Evolutionary conservation across 2,113 vertebrate species (phyloP).

Genomic region (Cinclus mexicanus): DNA sequence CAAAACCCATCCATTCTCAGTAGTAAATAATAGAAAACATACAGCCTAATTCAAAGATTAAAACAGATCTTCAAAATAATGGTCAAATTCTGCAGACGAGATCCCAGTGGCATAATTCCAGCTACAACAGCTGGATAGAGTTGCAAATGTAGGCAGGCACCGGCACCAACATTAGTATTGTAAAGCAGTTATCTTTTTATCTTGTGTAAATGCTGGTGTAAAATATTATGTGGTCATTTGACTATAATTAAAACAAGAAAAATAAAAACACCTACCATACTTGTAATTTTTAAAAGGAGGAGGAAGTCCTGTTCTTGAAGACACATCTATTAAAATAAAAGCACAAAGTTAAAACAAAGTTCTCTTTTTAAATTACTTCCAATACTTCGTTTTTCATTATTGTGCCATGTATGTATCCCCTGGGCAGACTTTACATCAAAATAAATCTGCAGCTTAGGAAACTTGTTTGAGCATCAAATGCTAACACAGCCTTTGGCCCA

Average conservation of each 20-base stretch:
- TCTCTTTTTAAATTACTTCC: neutral
- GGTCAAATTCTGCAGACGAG: neutral
- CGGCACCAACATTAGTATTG: neutral
- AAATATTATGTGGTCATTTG: neutral
- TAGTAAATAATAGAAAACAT: conserved; percentile 46
- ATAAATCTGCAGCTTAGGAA: neutral
- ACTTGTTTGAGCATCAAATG: neutral
- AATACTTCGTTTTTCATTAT: neutral
- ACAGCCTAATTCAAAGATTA: conserved; percentile 4
- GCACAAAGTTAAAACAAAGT: neutral
- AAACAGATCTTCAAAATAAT: neutral
- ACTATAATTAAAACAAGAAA: neutral
- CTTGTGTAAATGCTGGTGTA: neutral
- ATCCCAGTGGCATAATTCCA: neutral
- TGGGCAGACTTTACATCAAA: neutral
- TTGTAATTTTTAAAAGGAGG: conserved; percentile 86
- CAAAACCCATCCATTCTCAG: conserved; percentile 17
- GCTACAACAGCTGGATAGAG: neutral
- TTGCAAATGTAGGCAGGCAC: neutral
- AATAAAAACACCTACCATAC: conserved; percentile 83
- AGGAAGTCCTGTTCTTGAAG: conserved; percentile 79
- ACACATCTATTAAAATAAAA: conserved; percentile 78
- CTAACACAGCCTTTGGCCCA: neutral
- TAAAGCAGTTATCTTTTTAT: neutral
- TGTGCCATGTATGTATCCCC: neutral